Percentiles rank a stretch among this genome's conserved stretches.
phyloP scores from a whole-genome alignment of 2,888 invertebrate genomes.

The Druceiella hillmani region DNA sequence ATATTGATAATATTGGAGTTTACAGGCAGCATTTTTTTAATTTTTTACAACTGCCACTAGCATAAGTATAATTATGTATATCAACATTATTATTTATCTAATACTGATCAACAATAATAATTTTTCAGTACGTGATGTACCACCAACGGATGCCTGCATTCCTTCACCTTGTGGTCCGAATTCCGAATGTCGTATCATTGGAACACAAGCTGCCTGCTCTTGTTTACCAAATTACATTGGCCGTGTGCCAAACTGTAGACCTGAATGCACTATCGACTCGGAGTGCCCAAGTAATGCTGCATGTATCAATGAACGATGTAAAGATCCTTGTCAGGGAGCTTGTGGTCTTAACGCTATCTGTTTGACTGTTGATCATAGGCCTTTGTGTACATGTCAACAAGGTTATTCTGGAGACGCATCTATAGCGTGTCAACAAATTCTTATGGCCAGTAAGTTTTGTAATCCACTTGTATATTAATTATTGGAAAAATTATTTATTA shows the following conservation, averaged over 20 bases:
- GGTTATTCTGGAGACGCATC: conserved; percentile 79
- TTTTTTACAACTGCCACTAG: no score
- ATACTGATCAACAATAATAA: no score
- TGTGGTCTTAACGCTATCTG: conserved; percentile 80
- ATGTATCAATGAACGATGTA: conserved; percentile 75
- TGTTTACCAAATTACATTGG: conserved; percentile 77
- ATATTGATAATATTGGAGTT: no score
- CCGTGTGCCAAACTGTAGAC: conserved; percentile 79
- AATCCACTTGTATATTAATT: conserved; percentile 3
- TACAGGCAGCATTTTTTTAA: no score
- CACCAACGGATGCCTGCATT: conserved; percentile 60
- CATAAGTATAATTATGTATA: no score
- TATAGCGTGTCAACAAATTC: conserved; percentile 57
- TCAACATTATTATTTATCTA: no score
- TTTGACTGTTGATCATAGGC: conserved; percentile 76
- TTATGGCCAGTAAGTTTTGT: conserved; percentile 35
- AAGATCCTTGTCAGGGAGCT: conserved; percentile 73
- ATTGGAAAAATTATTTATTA: background rate
- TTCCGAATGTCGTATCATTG: conserved; percentile 74
- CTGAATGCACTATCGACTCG: conserved; percentile 73
- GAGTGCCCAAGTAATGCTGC: conserved; percentile 80
- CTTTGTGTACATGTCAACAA: conserved; percentile 75
- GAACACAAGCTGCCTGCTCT: conserved; percentile 80
- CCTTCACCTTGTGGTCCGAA: conserved; percentile 83
- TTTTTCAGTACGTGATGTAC: conserved; percentile 26